These are phyloP conservation scores for Sinocyclocheilus anshuiensis DNA, from an alignment of 2,113 vertebrate species.

Conservation along the genomic window DNA sequence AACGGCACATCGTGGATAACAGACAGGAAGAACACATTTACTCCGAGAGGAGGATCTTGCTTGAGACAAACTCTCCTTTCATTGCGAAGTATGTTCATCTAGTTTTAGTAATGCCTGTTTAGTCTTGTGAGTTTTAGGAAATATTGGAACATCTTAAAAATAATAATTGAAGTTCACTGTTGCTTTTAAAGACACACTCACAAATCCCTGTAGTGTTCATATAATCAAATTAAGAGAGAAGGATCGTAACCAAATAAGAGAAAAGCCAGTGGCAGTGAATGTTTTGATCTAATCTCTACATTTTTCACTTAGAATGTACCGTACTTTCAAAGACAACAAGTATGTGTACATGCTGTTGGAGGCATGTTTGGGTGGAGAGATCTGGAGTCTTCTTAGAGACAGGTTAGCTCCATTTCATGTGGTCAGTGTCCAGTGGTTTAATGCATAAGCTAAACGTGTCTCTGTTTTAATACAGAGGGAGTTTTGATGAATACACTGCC, in stretches of 20 bases:
- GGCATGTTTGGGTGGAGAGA: constrained; percentile 77
- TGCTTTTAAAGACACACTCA: neutral
- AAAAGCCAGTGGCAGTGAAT: neutral
- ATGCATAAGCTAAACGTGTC: neutral
- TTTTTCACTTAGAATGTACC: constrained; percentile 67
- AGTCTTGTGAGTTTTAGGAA: neutral
- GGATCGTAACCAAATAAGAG: neutral
- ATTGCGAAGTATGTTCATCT: constrained; percentile 68
- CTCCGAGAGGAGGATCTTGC: constrained; percentile 77
- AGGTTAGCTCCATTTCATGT: constrained; percentile 60
- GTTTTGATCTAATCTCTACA: neutral
- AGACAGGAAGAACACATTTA: constrained; percentile 80
- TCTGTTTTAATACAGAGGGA: constrained; percentile 76
- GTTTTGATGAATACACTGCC: constrained; percentile 87
- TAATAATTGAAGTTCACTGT: neutral
- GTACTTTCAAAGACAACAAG: constrained; percentile 75
- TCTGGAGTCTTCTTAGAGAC: constrained; percentile 80
- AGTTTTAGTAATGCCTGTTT: neutral
- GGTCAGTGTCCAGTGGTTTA: neutral
- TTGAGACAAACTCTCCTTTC: constrained; percentile 73
- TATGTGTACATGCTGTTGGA: constrained; percentile 80
- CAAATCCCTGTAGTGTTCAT: neutral
- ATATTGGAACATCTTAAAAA: neutral
- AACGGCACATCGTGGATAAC: constrained; percentile 78
- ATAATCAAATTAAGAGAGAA: neutral